Evolutionary conservation across 2,888 invertebrate species (phyloP), one percentile per base, ranked within the genome.

Genomic region (Lithosia quadra): DNA sequence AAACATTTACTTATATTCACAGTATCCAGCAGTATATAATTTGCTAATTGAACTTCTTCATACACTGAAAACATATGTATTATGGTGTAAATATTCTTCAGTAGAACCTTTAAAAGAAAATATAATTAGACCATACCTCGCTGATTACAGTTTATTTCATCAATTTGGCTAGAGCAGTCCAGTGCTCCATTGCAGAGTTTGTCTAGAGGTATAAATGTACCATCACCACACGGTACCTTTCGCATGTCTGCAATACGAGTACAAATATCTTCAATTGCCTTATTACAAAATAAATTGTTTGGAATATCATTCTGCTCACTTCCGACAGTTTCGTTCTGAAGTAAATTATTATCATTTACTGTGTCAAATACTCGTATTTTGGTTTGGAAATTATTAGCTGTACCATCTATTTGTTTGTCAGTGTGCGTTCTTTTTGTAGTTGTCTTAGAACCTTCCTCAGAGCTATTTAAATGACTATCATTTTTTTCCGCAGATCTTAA

Each of bases 121-220:
- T 9, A 9, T n/a, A 24, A 18, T 24, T 24, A 22, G n/a, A 22
- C 5, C 18, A n/a, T 24, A 63, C 63, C 55, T 55, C 15, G 15
- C 10, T 55, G 4, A 15, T 21, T 4, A 11, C 63, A 63, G 21
- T 55, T 22, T 24, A 22, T 9, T 63, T 63, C 63, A 18, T 63
- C 63, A 63, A 18, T 63, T 22, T 11, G 15, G 4, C 21, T 15
- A 34, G 33, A 21, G n/a, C 63, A 63, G 43, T 65, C 65, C 5
- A 15, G 18, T 4, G 18, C 22, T 10, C 58, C 58, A 49, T 65
- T 21, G 28, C 65, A 65, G 11, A 65, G 58, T 49, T 21, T 24
- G 8, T 33, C 33, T 34, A 65, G 28, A n/a, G 33, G 58, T 65
- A 65, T 59, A 21, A 28, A 22, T 59, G 57, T 65, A 24, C 58